Percentiles rank a stretch among this genome's conserved stretches.
Conservation (phyloP, 1,140 invertebrate genomes). For the Aphidius ervi region DNA sequence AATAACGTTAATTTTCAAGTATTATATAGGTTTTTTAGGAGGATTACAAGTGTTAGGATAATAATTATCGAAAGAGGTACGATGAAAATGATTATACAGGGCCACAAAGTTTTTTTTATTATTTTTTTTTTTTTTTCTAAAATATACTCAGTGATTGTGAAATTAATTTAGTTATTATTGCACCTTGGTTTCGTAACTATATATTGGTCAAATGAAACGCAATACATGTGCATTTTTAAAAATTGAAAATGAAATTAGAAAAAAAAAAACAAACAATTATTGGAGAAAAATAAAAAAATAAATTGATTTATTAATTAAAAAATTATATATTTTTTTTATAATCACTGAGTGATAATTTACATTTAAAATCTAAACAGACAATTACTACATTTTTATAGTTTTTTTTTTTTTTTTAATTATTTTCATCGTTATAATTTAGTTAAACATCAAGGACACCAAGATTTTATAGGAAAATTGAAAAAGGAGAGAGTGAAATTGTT, state of each 20-base stretch:
- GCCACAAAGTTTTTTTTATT: slow-evolving; percentile 35
- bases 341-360: slow-evolving; percentile 37
- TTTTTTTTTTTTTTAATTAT: slow-evolving; percentile 24
- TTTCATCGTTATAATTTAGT: slow-evolving; percentile 38
- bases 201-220: slow-evolving; percentile 36
- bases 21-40: too few species aligned
- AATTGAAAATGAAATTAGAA: not conserved
- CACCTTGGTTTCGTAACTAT: slow-evolving; percentile 38
- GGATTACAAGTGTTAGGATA: slow-evolving; percentile 11
- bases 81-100: slow-evolving; percentile 44
- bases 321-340: slow-evolving; percentile 28
- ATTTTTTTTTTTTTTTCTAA: slow-evolving; percentile 10
- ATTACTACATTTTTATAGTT: slow-evolving; percentile 23
- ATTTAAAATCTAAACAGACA: slow-evolving; percentile 30
- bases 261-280: slow-evolving; percentile 1
- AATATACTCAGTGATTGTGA: not conserved
- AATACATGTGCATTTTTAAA: slow-evolving; percentile 3
- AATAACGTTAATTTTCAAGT: too few species aligned
- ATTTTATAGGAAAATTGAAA: slow-evolving; percentile 41
- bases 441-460: slow-evolving; percentile 53
- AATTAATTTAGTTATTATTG: slow-evolving; percentile 15
- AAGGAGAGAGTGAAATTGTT: slow-evolving; percentile 28
- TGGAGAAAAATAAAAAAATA: not conserved
- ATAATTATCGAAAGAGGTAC: slow-evolving; percentile 44
- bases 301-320: not conserved